phyloP scores from a whole-genome alignment of 2,888 invertebrate species.

The Hemaris fuciformis region DNA sequence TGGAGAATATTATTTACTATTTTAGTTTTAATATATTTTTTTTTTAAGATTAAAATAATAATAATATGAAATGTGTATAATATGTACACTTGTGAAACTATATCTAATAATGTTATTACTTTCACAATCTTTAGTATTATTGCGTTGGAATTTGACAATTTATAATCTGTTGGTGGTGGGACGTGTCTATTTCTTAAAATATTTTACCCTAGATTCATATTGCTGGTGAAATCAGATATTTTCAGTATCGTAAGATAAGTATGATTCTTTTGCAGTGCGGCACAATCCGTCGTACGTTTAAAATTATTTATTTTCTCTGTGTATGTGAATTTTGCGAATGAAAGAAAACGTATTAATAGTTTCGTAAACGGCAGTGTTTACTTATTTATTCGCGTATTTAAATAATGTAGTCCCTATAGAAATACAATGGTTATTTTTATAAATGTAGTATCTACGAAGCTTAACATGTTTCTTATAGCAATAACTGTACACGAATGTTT shows the following conservation, averaged over 20 bases:
- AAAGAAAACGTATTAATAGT: slow-evolving; percentile 6
- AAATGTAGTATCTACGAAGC: slow-evolving; percentile 5
- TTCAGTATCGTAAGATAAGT: neutral
- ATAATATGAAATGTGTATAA: too few species aligned
- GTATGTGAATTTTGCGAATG: neutral
- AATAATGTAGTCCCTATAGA: slow-evolving; percentile 8
- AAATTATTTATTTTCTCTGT: neutral
- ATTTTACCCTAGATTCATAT: too few species aligned
- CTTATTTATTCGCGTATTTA: slow-evolving; percentile 8
- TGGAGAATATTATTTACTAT: too few species aligned
- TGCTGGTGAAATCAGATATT: neutral
- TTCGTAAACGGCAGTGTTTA: slow-evolving; percentile 5
- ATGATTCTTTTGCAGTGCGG: neutral
- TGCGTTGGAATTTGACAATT: too few species aligned
- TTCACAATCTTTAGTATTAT: too few species aligned
- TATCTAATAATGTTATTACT: too few species aligned
- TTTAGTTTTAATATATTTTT: too few species aligned
- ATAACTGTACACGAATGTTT: slow-evolving; percentile 2
- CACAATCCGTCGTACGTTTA: neutral
- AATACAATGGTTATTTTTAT: slow-evolving; percentile 8
- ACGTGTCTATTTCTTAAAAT: too few species aligned
- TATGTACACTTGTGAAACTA: too few species aligned
- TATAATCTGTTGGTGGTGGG: too few species aligned
- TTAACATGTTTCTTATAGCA: slow-evolving; percentile 4
- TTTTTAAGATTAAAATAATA: too few species aligned